Percentiles rank a stretch among this genome's conserved stretches.
phyloP scores from a whole-genome alignment of 2,113 vertebrate species.

The Mustelus asterias region DNA sequence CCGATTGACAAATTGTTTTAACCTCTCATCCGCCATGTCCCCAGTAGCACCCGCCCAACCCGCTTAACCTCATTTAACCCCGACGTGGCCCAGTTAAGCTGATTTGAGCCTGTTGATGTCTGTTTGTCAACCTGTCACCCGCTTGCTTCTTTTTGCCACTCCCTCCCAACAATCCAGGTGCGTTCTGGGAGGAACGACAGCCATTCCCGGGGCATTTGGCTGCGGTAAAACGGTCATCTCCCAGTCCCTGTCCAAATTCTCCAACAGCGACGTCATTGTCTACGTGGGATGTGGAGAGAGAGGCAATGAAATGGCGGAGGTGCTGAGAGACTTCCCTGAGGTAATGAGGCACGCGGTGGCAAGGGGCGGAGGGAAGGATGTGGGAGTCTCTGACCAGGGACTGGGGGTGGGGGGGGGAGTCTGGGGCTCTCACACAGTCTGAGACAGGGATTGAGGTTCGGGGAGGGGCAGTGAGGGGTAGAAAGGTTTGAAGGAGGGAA shows the following conservation, averaged over 20 bases:
- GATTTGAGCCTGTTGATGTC: too few species aligned
- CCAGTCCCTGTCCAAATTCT: constrained; percentile 53
- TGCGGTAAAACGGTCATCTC: constrained; percentile 55
- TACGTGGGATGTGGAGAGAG: constrained; percentile 54
- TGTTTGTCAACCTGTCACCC: too few species aligned
- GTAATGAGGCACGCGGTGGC: constrained; percentile 17
- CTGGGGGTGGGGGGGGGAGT: too few species aligned
- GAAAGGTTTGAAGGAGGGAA: background rate
- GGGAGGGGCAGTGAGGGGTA: background rate
- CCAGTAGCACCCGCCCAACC: too few species aligned
- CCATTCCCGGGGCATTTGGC: constrained; percentile 51
- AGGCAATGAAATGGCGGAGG: constrained; percentile 54
- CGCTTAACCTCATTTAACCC: too few species aligned
- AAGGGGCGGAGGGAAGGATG: too few species aligned
- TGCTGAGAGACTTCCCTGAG: constrained; percentile 52
- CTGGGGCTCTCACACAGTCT: background rate
- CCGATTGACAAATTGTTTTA: too few species aligned
- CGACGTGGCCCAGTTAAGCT: too few species aligned
- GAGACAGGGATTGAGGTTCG: too few species aligned
- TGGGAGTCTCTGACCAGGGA: background rate
- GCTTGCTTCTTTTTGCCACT: background rate
- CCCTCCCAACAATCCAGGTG: constrained; percentile 41
- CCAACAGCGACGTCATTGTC: constrained; percentile 54
- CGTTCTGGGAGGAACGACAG: constrained; percentile 52
- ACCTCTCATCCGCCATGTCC: too few species aligned